Evolutionary conservation across 53 echinoderm and acorn worm genomes (phyloP).

Genomic region (Arbacia lixula): DNA sequence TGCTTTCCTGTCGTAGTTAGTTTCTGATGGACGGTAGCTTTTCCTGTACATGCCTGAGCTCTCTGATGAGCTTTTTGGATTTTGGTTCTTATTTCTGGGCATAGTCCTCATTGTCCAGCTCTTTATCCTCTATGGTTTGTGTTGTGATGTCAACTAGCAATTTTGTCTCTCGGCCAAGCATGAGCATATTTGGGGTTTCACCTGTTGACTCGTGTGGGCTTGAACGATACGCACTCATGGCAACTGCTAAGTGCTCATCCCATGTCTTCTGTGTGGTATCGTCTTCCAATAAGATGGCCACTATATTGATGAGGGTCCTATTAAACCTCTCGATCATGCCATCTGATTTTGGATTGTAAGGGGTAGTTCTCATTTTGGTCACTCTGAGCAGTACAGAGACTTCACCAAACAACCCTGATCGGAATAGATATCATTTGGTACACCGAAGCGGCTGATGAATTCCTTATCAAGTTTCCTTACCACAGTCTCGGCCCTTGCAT

Average conservation of each 20-base stretch:
- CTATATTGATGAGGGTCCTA: constrained; percentile 37
- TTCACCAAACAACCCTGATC: constrained; percentile 31
- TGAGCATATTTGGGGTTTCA: constrained; percentile 65
- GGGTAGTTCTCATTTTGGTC: constrained; percentile 49
- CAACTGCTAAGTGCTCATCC: constrained; percentile 62
- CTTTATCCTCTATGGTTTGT: too few species aligned
- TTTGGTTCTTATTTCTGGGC: too few species aligned
- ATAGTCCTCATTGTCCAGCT: too few species aligned
- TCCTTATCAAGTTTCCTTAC: constrained; percentile 41
- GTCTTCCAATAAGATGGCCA: constrained; percentile 8
- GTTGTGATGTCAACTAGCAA: constrained; percentile 64
- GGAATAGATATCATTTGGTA: constrained; percentile 28
- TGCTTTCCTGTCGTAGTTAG: too few species aligned
- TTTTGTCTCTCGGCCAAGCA: constrained; percentile 60
- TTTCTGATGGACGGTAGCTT: too few species aligned
- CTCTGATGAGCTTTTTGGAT: too few species aligned
- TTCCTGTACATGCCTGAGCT: too few species aligned
- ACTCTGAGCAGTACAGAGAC: constrained; percentile 42
- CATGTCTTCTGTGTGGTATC: constrained; percentile 44
- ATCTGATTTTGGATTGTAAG: constrained; percentile 55
- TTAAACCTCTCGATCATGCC: constrained; percentile 59
- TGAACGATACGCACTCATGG: too few species aligned
- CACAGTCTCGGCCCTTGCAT: constrained; percentile 46
- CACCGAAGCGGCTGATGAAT: constrained; percentile 46
- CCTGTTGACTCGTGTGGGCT: constrained; percentile 63